Percentiles rank a stretch among this genome's conserved stretches.
Evolutionary conservation across 2,888 invertebrate genomes (phyloP).

Genomic region (Coenonympha glycerion): DNA sequence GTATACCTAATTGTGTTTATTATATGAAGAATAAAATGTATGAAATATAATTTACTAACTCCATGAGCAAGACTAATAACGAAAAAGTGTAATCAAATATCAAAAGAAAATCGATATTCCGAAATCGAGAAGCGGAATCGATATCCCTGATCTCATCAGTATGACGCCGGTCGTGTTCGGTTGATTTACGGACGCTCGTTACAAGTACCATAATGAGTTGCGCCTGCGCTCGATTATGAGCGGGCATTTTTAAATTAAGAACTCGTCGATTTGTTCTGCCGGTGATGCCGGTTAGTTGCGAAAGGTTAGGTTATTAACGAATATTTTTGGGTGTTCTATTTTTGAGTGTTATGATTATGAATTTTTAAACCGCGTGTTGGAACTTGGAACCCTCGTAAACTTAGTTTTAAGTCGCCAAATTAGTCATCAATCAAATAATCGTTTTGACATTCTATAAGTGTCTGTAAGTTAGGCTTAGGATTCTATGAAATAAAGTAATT

Average conservation of each 20-base stretch:
- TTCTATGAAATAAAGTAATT: too few relatives aligned
- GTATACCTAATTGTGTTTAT: too few relatives aligned
- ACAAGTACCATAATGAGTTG: slow-evolving; percentile 66
- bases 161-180: slow-evolving; percentile 65
- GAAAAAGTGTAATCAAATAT: slow-evolving; percentile 27
- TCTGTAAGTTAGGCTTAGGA: too few relatives aligned
- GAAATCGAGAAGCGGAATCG: slow-evolving; percentile 44
- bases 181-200: slow-evolving; percentile 69
- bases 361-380: too few relatives aligned
- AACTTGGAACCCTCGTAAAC: too few relatives aligned
- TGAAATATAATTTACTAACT: too few relatives aligned
- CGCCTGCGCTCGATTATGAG: slow-evolving; percentile 55
- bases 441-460: neutral
- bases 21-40: too few relatives aligned
- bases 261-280: slow-evolving; percentile 36
- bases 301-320: slow-evolving; percentile 25
- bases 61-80: too few relatives aligned
- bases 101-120: slow-evolving; percentile 33
- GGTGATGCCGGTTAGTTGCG: slow-evolving; percentile 23
- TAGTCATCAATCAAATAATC: too few relatives aligned
- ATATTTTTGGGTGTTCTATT: slow-evolving; percentile 16
- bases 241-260: slow-evolving; percentile 62
- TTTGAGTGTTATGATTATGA: slow-evolving; percentile 9
- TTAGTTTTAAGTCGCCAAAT: too few relatives aligned
- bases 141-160: slow-evolving; percentile 48